Evolutionary conservation across 2,888 invertebrate species (phyloP).

Genomic region (Elegia similella): DNA sequence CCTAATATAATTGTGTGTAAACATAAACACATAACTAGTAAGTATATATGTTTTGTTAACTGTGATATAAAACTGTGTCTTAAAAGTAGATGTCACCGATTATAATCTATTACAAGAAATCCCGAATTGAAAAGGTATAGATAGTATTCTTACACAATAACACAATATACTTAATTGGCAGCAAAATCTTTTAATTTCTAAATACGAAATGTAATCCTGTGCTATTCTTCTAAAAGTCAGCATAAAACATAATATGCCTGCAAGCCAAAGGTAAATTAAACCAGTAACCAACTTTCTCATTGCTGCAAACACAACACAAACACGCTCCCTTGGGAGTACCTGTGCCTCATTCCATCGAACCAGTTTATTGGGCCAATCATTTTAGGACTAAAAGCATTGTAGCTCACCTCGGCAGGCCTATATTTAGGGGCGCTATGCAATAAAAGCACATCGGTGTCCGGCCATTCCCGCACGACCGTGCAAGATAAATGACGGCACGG

Average conservation of each 20-base stretch:
- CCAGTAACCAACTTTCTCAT: not conserved
- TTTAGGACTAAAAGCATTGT: constrained; percentile 65
- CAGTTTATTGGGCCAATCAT: constrained; percentile 54
- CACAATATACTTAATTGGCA: too few species aligned
- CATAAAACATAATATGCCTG: too few species aligned
- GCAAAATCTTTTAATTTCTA: too few species aligned
- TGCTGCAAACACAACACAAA: constrained; percentile 4
- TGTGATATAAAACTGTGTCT: too few species aligned
- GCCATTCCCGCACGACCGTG: constrained; percentile 78
- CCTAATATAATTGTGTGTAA: too few species aligned
- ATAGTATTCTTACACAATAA: too few species aligned
- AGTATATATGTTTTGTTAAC: too few species aligned
- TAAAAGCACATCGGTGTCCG: constrained; percentile 75
- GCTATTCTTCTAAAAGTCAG: not conserved
- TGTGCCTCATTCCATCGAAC: constrained; percentile 37
- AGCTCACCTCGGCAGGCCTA: constrained; percentile 66
- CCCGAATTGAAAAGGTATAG: too few species aligned
- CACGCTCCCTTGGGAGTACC: constrained; percentile 8
- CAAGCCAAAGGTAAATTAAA: too few species aligned
- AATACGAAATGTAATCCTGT: not conserved
- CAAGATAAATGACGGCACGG: constrained; percentile 75
- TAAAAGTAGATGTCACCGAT: too few species aligned
- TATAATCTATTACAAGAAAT: too few species aligned
- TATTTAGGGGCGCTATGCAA: constrained; percentile 78
- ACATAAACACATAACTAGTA: too few species aligned